Base-by-base conservation (phyloP, 2,797 vertebrate species). In the Steatocranus sp. region DNA sequence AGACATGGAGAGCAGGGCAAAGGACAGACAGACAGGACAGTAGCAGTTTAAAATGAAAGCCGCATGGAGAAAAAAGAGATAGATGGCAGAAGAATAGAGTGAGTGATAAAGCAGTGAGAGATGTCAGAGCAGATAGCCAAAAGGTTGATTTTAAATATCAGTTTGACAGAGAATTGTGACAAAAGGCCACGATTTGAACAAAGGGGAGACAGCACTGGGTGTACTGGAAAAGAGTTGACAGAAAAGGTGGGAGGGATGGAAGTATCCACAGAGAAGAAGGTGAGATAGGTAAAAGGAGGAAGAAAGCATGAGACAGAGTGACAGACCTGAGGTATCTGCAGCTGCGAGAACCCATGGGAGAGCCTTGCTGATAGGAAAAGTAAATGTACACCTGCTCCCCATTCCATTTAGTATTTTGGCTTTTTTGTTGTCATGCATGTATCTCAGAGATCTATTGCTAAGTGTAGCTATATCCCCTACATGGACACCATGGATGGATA, bases 291-390 rank as follows among this genome's bases (percentile, higher is more conserved):
- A 74, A 80, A 86, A 27, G 11, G 41, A 83, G 34, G 48, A 83
- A 38, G 25, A 14, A 63, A 85, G 76, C 25, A 58, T 50, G 75
- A 87, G 73, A 68, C 68, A 48, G 46, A 79, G 90, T 90, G 87
- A 90, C 23, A 84, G 91, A 93, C 95, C 51, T 81, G 87, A 89
- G 88, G 80, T 78, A 90, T 94, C 94, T 95, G 96, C 93, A 95
- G 94, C 87, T 93, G 32, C 41, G 90, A 83, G 86, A 87, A 84
- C 96, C 94, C 95, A 83, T 49, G 96, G 95, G 96, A 96, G 80
- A 88, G 70, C 85, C 79, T 66, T 53, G 75, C 87, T 80, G 82
- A 92, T 91, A 87, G 93, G 88, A 93, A 76, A 78, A 41, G 81
- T 83, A 88, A 85, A 84, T 89, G 79, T 81, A 86, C 88, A 88